Base-by-base conservation (phyloP, 2,888 invertebrate species). In the Vesta saturnalis region DNA sequence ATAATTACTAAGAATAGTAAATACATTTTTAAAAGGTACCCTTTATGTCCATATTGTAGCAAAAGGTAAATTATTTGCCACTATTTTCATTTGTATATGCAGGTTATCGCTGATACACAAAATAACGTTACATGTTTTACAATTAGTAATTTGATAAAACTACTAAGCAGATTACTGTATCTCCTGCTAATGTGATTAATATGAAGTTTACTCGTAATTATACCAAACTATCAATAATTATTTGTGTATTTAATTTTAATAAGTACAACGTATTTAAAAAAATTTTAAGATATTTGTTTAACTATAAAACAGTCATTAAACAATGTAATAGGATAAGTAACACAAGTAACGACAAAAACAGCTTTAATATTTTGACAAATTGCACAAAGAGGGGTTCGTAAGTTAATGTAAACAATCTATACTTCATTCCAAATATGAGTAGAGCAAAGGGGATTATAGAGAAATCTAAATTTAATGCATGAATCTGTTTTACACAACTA, bases 1-100 rank as follows among this genome's bases (percentile, higher is more conserved):
- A 68, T 43, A 23, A 64, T 64, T 49, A 64, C 39, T 68, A 64
- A 54, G 21, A 56, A 56, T 61, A 60, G 22, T 52, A 60, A 67
- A 46, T 60, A 19, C 52, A 52, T 52, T 52, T 52, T 52, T 12
- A 52, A 52, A 52, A 52, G 3, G 16, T 18, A 52, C 16, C 5
- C 10, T 49, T 49, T 19, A 21, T 21, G 21, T 52, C 52, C 52
- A 19, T 12, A 21, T 19, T 18, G 52, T 49, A 18, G 15, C 15
- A 3, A 49, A 12, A 15, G 16, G 15, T 19, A 8, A 52, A 18
- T 19, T 21, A 18, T 52, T 19, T 52, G 18, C 19, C 52, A 18
- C 52, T 52, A 52, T 10, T 52, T 49, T 19, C 19, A 19, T 19
- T 19, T 19, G 49, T 52, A 52, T 12, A 12, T 52, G 52, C n/a